phyloP scores from a whole-genome alignment of 2,113 vertebrate species.

The Rhea pennata region DNA sequence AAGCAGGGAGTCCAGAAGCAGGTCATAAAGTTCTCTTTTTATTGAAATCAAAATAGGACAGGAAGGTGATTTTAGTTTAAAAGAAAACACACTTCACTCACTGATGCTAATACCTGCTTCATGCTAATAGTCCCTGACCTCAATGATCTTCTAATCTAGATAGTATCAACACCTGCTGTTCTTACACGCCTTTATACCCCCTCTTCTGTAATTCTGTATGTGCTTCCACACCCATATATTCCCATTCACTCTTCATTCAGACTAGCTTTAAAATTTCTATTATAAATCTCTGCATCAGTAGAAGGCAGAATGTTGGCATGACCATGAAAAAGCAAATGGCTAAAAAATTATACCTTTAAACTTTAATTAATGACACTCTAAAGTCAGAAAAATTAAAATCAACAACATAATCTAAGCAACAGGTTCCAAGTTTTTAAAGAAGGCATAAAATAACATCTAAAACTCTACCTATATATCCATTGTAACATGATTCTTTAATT shows the following conservation, averaged over 20 bases:
- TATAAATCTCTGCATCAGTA: background rate
- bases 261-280: background rate
- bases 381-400: background rate
- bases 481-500: background rate
- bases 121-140: background rate
- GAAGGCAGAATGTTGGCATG: background rate
- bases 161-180: background rate
- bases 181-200: background rate
- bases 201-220: background rate
- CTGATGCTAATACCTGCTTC: background rate
- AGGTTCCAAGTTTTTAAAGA: background rate
- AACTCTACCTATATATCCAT: background rate
- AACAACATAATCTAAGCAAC: background rate
- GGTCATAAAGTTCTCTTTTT: background rate
- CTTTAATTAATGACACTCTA: background rate
- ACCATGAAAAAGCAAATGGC: background rate
- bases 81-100: background rate
- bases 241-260: background rate
- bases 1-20: background rate
- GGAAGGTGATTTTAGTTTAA: background rate
- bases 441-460: background rate
- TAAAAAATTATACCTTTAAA: background rate
- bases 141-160: background rate
- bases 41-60: background rate
- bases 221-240: background rate